These are phyloP conservation scores for Myiotriccus ornatus DNA, from an alignment of 2,797 vertebrate genomes.

Conservation along the genomic window DNA sequence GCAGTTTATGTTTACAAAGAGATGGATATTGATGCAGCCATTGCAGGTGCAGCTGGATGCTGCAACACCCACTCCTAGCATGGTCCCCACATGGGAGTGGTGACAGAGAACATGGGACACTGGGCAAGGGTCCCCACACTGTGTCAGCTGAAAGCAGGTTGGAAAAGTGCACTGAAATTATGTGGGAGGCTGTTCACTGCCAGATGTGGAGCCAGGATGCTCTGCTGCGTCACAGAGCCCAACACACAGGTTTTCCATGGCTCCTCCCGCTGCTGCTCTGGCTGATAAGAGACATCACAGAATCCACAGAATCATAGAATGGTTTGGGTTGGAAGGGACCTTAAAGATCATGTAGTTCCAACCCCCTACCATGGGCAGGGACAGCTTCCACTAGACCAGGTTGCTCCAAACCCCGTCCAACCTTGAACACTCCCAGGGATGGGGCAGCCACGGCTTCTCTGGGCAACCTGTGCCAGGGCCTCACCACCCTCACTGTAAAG, in stretches of 20 bases:
- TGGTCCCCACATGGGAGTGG: rapidly evolving
- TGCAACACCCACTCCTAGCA: not conserved
- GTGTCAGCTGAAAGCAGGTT: not conserved
- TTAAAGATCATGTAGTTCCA: rapidly evolving
- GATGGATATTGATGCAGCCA: not conserved
- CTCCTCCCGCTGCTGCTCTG: not conserved
- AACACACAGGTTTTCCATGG: not conserved
- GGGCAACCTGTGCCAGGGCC: not conserved
- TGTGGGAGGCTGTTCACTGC: not conserved
- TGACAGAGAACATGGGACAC: not conserved
- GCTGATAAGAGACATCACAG: not conserved
- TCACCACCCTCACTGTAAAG: not conserved
- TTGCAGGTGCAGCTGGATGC: not conserved
- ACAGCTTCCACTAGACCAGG: not conserved
- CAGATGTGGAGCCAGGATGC: not conserved
- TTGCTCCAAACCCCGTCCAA: not conserved
- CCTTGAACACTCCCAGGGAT: not conserved
- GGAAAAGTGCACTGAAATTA: not conserved
- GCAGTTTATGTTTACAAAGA: not conserved
- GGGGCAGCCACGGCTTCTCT: not conserved
- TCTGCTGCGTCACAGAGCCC: not conserved
- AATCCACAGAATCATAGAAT: no score
- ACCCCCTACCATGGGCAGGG: not conserved
- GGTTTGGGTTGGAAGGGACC: not conserved
- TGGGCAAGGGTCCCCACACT: not conserved